Evolutionary conservation across 2,797 vertebrate genomes (phyloP).

Genomic region (Phrynocephalus vlangalii): DNA sequence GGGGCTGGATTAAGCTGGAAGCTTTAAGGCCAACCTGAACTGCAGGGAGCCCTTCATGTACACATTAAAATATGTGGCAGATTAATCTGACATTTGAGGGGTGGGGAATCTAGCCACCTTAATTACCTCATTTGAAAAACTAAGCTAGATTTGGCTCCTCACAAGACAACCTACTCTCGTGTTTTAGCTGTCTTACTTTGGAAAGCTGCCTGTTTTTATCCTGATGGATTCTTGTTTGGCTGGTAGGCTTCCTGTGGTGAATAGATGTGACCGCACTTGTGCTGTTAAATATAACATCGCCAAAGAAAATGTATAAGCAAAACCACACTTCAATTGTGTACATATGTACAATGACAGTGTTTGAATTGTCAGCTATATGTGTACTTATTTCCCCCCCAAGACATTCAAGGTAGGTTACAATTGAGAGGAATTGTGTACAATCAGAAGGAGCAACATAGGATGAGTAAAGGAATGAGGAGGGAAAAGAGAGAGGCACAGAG

Average conservation of each 20-base stretch:
- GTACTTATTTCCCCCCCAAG: not conserved
- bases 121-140: conserved; percentile 3
- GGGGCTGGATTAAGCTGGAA: conserved; percentile 17
- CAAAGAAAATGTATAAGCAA: not conserved
- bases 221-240: not conserved
- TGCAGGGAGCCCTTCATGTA: not conserved
- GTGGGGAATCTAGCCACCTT: conserved; percentile 11
- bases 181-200: not conserved
- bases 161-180: not conserved
- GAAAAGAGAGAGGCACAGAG: not conserved
- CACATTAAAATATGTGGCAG: not conserved
- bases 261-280: not conserved
- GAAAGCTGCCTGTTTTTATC: not conserved
- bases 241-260: not conserved
- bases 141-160: not conserved
- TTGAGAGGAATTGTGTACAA: not conserved
- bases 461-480: not conserved
- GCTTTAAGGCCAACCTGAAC: conserved; percentile 20
- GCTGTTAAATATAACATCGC: not conserved
- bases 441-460: not conserved
- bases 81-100: conserved; percentile 23
- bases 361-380: not conserved
- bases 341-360: too few relatives aligned
- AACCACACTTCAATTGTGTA: not conserved
- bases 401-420: not conserved